phyloP scores from a whole-genome alignment of 2,888 invertebrate species.

The Chrysopilus asiliformis region DNA sequence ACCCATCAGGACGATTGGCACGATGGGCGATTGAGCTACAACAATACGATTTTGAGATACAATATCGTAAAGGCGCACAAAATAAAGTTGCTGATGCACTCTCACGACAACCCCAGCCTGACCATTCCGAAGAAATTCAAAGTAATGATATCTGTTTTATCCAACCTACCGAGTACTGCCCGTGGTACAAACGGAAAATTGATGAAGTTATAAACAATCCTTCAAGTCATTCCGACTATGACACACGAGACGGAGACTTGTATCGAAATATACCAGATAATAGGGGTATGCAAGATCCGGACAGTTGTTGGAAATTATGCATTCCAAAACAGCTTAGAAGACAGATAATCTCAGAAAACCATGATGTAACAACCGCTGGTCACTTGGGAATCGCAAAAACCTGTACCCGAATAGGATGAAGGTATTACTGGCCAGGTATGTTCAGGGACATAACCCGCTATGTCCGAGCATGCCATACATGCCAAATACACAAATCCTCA shows the following conservation, averaged over 20 bases:
- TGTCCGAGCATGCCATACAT: background rate
- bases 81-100: slow-evolving; percentile 18
- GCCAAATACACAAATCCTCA: background rate
- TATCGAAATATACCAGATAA: too few species aligned
- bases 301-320: too few species aligned
- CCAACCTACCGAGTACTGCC: too few species aligned
- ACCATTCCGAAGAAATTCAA: too few species aligned
- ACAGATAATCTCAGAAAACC: too few species aligned
- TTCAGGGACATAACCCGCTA: background rate
- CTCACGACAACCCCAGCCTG: too few species aligned
- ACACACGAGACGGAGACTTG: too few species aligned
- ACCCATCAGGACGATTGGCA: slow-evolving; percentile 17
- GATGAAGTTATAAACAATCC: background rate
- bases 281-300: too few species aligned
- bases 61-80: slow-evolving; percentile 16
- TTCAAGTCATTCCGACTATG: background rate
- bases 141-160: too few species aligned
- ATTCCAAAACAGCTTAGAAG: too few species aligned
- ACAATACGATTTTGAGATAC: slow-evolving; percentile 15
- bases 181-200: background rate
- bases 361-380: slow-evolving; percentile 2
- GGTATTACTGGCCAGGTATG: slow-evolving; percentile 7
- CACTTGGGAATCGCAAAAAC: slow-evolving; percentile 1
- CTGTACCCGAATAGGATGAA: background rate
- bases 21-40: slow-evolving; percentile 15